A percentile compares a stretch with the other conserved stretches of the same genome.
Conservation (phyloP, 2,888 invertebrate species). For the Drosophila lacicola region DNA sequence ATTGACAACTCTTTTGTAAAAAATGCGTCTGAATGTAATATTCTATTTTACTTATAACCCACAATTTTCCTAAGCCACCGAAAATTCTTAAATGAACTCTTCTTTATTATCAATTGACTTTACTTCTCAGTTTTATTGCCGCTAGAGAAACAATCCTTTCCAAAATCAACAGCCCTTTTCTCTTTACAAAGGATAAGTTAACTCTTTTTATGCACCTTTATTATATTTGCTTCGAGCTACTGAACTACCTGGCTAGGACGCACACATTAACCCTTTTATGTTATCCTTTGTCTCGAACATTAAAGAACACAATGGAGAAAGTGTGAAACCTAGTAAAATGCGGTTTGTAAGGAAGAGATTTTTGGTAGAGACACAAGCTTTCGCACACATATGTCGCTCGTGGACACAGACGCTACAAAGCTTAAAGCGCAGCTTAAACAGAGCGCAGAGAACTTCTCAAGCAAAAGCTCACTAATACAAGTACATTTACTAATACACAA, state of each 20-base stretch:
- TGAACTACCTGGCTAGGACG: constrained; percentile 39
- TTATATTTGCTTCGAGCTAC: constrained; percentile 35
- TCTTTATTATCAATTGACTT: constrained; percentile 50
- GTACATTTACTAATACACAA: background rate
- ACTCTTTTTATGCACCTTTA: constrained; percentile 70
- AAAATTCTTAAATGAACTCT: constrained; percentile 36
- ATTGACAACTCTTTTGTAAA: too few species aligned
- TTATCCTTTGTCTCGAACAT: constrained; percentile 48
- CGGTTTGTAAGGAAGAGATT: background rate
- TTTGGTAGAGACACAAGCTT: too few species aligned
- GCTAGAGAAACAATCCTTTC: constrained; percentile 15
- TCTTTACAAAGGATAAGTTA: constrained; percentile 53
- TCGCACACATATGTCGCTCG: too few species aligned
- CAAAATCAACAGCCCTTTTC: constrained; percentile 19
- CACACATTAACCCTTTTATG: constrained; percentile 71
- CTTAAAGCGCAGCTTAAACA: background rate
- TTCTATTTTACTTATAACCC: constrained; percentile 5
- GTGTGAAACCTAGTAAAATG: constrained; percentile 39
- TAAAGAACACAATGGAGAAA: constrained; percentile 20
- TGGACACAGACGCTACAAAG: too few species aligned
- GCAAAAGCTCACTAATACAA: constrained; percentile 1
- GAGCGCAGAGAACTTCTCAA: too few species aligned
- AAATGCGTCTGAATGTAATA: background rate
- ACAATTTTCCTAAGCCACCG: background rate
- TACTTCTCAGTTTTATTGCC: constrained; percentile 36